Conservation (phyloP, 2,888 invertebrate genomes). For the Lacanobia wlatinum region DNA sequence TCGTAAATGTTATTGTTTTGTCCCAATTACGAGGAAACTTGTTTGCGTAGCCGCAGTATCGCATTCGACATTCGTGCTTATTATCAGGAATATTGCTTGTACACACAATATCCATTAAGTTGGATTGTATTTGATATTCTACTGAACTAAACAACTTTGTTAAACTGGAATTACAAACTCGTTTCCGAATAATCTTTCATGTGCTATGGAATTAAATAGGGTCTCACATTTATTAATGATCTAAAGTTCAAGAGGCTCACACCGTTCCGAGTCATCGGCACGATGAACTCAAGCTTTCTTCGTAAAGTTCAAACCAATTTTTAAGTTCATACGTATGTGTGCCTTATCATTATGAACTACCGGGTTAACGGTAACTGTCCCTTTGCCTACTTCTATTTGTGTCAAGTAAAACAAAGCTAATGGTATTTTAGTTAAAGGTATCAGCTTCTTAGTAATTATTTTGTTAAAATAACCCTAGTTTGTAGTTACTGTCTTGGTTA, state of each 20-base stretch:
- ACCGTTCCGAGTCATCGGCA: constrained; percentile 28
- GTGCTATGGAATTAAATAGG: constrained; percentile 6
- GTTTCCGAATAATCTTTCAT: constrained; percentile 13
- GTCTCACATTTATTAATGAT: constrained; percentile 23
- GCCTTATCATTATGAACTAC: constrained; percentile 7
- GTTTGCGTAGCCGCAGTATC: constrained; percentile 24
- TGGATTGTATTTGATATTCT: constrained; percentile 4
- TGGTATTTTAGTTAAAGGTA: neutral
- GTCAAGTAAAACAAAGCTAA: neutral
- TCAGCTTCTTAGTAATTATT: neutral
- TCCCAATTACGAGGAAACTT: constrained; percentile 51
- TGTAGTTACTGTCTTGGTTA: neutral
- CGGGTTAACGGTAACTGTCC: constrained; percentile 16
- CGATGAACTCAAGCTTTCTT: constrained; percentile 41
- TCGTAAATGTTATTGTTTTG: constrained; percentile 50
- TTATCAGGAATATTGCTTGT: constrained; percentile 29
- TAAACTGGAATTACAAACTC: constrained; percentile 10
- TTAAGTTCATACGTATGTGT: constrained; percentile 25
- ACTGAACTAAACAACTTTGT: neutral
- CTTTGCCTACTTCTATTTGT: constrained; percentile 8
- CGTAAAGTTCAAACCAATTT: constrained; percentile 47
- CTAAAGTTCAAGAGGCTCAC: constrained; percentile 34
- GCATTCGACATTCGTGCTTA: constrained; percentile 39
- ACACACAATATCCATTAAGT: constrained; percentile 21
- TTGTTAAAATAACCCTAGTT: neutral